phyloP scores from a whole-genome alignment of 1,140 invertebrate genomes.

The Reticulitermes speratus region DNA sequence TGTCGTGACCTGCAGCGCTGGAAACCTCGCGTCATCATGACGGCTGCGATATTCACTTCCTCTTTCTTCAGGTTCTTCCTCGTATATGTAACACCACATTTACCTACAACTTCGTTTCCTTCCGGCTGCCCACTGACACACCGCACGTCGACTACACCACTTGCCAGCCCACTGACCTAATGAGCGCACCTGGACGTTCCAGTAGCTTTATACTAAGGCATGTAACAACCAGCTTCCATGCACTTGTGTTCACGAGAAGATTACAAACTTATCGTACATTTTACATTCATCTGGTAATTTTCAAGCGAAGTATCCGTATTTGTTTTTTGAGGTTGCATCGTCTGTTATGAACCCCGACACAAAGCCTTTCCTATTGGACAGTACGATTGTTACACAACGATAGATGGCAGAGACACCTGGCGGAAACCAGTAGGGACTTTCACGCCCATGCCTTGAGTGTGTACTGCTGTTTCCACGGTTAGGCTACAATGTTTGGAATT shows the following conservation, averaged over 20 bases:
- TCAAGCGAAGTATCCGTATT: neutral
- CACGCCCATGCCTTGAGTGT: neutral
- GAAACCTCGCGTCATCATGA: neutral
- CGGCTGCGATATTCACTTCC: neutral
- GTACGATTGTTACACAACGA: neutral
- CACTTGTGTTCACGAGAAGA: neutral
- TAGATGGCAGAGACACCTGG: neutral
- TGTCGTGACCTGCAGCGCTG: conserved; percentile 30
- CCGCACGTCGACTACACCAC: neutral
- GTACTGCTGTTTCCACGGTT: neutral
- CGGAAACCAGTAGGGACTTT: neutral
- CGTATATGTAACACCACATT: neutral
- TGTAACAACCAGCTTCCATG: neutral
- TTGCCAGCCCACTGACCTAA: neutral
- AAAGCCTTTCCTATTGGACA: neutral
- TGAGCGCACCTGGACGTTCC: neutral
- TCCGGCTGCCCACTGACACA: too few relatives aligned
- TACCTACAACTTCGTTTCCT: neutral
- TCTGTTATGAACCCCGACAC: neutral
- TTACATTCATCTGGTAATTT: neutral
- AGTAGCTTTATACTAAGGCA: neutral
- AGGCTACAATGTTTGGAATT: neutral
- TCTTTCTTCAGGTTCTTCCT: neutral
- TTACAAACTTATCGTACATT: neutral
- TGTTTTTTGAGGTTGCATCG: neutral